Evolutionary conservation across 2,888 invertebrate genomes (phyloP).

Genomic region (Tiliacea aurago): DNA sequence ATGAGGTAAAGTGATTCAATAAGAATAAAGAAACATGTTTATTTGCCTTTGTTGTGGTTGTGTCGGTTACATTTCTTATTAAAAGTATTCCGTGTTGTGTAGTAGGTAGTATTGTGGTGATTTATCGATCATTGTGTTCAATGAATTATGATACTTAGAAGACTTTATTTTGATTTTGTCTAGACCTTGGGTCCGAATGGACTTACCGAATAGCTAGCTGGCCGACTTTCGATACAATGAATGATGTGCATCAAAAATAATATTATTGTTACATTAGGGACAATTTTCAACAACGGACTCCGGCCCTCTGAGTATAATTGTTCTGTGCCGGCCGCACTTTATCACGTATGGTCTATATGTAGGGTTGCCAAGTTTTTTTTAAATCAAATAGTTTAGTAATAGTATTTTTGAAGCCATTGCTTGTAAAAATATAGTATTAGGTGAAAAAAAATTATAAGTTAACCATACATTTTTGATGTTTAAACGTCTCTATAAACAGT

Average conservation of each 20-base stretch:
- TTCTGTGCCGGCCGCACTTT: background rate
- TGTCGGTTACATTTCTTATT: constrained; percentile 1
- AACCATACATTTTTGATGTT: too few relatives aligned
- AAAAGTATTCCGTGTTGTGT: background rate
- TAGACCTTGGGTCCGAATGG: background rate
- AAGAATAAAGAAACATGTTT: constrained; percentile 17
- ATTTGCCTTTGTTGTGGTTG: constrained; percentile 32
- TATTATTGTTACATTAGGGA: background rate
- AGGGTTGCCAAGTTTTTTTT: too few relatives aligned
- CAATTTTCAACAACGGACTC: background rate
- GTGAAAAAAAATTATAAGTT: too few relatives aligned
- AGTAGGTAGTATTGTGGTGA: background rate
- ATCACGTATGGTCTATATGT: too few relatives aligned
- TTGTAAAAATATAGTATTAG: too few relatives aligned
- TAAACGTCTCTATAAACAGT: too few relatives aligned
- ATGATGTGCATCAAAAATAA: background rate
- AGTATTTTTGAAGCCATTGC: too few relatives aligned
- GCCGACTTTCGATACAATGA: background rate
- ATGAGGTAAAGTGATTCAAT: constrained; percentile 51
- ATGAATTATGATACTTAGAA: constrained; percentile 8
- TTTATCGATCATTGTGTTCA: constrained; percentile 34
- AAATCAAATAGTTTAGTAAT: too few relatives aligned
- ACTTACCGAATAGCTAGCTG: background rate
- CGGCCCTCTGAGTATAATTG: too few relatives aligned
- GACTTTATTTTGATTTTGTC: background rate